Base-by-base conservation (phyloP, 2,888 invertebrate genomes). In the Mechanitis mazaeus region DNA sequence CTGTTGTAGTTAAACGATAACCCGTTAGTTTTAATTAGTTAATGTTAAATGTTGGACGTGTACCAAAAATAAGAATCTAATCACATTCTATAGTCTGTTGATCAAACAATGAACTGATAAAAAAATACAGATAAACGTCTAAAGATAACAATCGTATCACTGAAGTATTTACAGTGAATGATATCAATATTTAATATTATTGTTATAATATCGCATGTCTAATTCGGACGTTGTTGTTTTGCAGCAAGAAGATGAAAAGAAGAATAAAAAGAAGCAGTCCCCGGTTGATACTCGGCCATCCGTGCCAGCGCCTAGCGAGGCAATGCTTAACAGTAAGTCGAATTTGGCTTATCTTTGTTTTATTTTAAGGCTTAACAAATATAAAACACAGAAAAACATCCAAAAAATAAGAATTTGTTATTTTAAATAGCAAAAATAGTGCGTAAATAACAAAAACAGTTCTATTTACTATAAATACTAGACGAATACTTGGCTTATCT, bases 161-260 rank as follows among this genome's bases (percentile, higher is more conserved):
- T 55, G 46, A 53, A 60, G 60, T 55, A 54, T 56, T 28, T 69
- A 72, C 72, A 73, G 72, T 75, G 69, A 72, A 68, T 68, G 76
- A 74, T 76, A 70, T 73, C 66, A 58, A 64, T 61, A 71, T 56
- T 47, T 59, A 45, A 50, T 33, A 58, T 59, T 50, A 61, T 11
- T 58, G 55, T 54, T 56, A 6, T 63, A 61, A 60, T 65, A 69
- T 58, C 81, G 77, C 76, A 84, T 87, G 86, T 81, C 85, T 75
- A 78, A 80, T 76, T 75, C 77, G 68, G 74, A 69, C 70, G 71
- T 73, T 77, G 72, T 75, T 72, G 75, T 73, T 76, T 79, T 78
- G 72, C 89, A 87, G 86, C 83, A 83, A 70, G 89, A 90, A 56
- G 90, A 90, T 82, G 88, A 90, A 74, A 88, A 89, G 72, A 89